These are phyloP conservation scores for Sialis lutaria DNA, from an alignment of 2,888 invertebrate genomes.

Conservation along the genomic window DNA sequence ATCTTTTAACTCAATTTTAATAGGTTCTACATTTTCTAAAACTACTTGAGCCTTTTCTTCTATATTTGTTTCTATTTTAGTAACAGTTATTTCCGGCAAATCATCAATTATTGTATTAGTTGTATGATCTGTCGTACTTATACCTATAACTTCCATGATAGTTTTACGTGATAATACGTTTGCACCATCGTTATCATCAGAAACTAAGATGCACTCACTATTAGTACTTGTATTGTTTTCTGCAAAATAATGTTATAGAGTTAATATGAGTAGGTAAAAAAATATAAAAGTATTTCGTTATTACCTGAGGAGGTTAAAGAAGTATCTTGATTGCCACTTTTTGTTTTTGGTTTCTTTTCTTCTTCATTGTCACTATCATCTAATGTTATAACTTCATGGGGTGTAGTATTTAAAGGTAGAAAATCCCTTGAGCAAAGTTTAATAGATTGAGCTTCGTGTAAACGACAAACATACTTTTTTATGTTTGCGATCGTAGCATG, in stretches of 20 bases:
- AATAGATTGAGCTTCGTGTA: conserved; percentile 11
- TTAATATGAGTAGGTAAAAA: no score
- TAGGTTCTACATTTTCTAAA: neutral
- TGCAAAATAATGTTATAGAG: no score
- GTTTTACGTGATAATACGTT: conserved; percentile 4
- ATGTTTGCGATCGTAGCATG: conserved; percentile 31
- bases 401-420: conserved; percentile 3
- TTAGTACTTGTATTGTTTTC: neutral
- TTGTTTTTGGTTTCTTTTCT: neutral
- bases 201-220: neutral
- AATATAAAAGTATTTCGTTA: no score
- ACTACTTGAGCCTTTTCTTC: no score
- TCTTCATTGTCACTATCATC: conserved; percentile 6
- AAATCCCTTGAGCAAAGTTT: conserved; percentile 12
- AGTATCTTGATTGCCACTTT: no score
- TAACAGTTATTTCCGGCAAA: no score
- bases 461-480: conserved; percentile 1
- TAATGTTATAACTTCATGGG: conserved; percentile 4
- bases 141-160: conserved; percentile 4
- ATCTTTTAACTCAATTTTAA: neutral
- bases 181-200: neutral
- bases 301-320: no score
- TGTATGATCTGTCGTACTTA: neutral
- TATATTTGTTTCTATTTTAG: no score
- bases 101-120: no score